phyloP scores from a whole-genome alignment of 2,113 vertebrate species.

The Mohoua ochrocephala region DNA sequence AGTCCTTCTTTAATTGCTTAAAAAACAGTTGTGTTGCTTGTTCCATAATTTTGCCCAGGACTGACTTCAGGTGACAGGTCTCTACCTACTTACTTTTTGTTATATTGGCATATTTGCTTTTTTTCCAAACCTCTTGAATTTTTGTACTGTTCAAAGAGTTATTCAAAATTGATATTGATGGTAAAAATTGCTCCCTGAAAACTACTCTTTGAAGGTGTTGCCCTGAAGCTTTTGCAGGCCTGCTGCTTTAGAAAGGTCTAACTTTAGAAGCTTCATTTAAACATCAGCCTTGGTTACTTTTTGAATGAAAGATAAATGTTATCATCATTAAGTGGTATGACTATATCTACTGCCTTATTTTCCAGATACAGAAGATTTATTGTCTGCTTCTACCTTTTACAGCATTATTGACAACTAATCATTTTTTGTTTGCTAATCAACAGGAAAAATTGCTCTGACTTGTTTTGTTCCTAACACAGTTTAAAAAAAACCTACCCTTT shows the following conservation, averaged over 20 bases:
- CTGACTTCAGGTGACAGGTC: neutral
- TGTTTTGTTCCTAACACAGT: neutral
- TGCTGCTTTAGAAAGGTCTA: neutral
- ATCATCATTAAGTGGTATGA: neutral
- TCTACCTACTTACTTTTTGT: neutral
- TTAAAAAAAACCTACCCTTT: neutral
- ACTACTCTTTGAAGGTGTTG: neutral
- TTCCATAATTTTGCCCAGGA: neutral
- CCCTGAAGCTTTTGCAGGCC: neutral
- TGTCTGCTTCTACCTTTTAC: neutral
- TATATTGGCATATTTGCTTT: neutral
- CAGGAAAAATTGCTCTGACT: neutral
- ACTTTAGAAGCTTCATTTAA: neutral
- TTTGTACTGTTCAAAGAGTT: neutral
- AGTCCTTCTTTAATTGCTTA: neutral
- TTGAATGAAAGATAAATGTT: neutral
- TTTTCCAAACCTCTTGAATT: neutral
- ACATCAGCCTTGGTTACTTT: neutral
- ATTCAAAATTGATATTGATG: neutral
- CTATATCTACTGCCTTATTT: neutral
- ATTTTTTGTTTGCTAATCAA: neutral
- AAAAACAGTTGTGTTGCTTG: neutral
- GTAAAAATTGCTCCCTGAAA: neutral
- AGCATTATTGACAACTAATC: neutral
- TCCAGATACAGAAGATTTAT: neutral